Evolutionary conservation across 2,113 vertebrate species (phyloP), one percentile per base, ranked within the genome.

Genomic region (Apistogramma diplotaenia): DNA sequence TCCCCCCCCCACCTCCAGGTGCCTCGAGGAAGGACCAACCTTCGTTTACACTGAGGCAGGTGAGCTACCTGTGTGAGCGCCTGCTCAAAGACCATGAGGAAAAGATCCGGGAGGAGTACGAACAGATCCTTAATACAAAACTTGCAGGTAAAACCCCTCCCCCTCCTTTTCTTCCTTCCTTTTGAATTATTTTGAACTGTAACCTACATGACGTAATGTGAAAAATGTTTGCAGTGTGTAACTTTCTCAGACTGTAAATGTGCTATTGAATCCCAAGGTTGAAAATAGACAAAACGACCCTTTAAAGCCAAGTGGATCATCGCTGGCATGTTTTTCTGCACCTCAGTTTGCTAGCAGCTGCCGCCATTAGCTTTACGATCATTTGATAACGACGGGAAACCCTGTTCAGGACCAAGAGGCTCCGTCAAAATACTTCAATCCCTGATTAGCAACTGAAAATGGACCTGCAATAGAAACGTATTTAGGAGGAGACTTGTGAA

Each of bases 51-150:
- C 95, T 98, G 92, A 95, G 95, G 88, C 97, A 98, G 94, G 97
- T 97, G 91, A 96, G 97, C 93, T 96, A 96, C 93, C 95, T 98
- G 90, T 97, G 97, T 49, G 97, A 98, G 91, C 95, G 96, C 61
- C 95, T 97, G 78, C 95, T 98, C 78, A 97, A 96, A 95, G 97
- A 97, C 92, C 97, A 97, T 19, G 97, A 98, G 94, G 97, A 97
- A 89, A 97, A 96, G 93, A 96, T 98, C 89, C 95, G 96, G 71
- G 96, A 97, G 94, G 96, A 98, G 84, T 98, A 98, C 33, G 97
- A 98, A 94, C 96, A 97, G 89, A 97, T 97, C 90, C 96, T 98
- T 79, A 97, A 96, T 92, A 96, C 96, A 94, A 98, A 97, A 93
- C 95, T 98, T 75, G 96, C 96, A 96, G 97, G 97, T 97, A 94